These are phyloP conservation scores for Drosophila kokeensis DNA, from an alignment of 2,888 invertebrate genomes.

Conservation along the genomic window DNA sequence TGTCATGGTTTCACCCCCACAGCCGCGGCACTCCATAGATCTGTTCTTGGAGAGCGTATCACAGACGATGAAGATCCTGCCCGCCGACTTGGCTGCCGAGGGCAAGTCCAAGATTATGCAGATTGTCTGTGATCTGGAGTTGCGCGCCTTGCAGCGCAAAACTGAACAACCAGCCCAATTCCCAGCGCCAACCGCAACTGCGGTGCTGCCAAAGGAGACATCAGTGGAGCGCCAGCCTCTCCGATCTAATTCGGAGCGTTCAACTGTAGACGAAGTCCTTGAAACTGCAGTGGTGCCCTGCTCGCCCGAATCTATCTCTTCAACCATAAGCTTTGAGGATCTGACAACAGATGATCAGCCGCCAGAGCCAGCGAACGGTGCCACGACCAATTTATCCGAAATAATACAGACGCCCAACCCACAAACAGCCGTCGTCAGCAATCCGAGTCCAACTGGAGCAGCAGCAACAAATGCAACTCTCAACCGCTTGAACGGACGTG, in stretches of 20 bases:
- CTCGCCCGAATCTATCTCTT: constrained; percentile 19
- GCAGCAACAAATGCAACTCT: background rate
- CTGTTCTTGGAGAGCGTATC: constrained; percentile 80
- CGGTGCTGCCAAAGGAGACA: background rate
- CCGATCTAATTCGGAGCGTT: background rate
- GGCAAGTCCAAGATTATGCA: constrained; percentile 81
- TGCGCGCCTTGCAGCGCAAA: constrained; percentile 65
- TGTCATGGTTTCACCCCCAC: background rate
- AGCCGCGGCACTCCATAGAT: constrained; percentile 69
- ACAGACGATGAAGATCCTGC: constrained; percentile 77
- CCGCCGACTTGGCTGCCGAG: constrained; percentile 77
- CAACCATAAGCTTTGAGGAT: constrained; percentile 16
- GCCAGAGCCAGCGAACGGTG: background rate
- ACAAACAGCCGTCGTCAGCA: background rate
- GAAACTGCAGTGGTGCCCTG: background rate
- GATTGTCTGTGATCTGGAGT: constrained; percentile 75
- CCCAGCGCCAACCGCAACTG: background rate
- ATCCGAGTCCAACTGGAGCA: background rate
- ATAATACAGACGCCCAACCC: constrained; percentile 2
- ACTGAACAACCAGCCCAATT: background rate
- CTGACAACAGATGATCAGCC: background rate
- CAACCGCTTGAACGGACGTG: constrained; percentile 16
- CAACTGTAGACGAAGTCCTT: constrained; percentile 3
- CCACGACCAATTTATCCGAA: background rate
- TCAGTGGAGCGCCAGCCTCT: no score